Base-by-base conservation (phyloP, 2,113 vertebrate genomes). In the Xenus cinereus region DNA sequence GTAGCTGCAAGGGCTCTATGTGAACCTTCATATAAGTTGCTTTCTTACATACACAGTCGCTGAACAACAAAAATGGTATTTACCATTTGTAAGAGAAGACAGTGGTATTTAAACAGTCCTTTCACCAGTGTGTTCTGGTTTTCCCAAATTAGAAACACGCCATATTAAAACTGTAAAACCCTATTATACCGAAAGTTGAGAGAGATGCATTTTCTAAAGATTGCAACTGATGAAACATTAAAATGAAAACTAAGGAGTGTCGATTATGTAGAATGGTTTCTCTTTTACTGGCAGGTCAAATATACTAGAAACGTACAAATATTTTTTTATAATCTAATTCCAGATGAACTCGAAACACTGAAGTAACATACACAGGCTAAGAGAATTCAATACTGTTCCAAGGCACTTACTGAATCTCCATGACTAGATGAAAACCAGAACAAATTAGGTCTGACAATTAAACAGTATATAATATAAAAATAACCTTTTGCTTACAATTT, bases 401-500 rank as follows among this genome's bases (percentile, higher is more conserved):
- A 99, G 99, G 99, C 99, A 99, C 99, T 99, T 98, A 98, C 98
- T 98, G 98, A 98, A 98, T 98, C 98, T 99, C 98, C 62, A 77
- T 98, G 97, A 98, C 98, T 98, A 98, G 97, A 98, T 98, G 98
- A 98, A 96, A 97, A 98, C 96, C 95, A 98, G 96, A 97, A 97
- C 97, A 97, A 97, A 98, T 98, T 97, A 97, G 91, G 89, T 95
- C 97, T 97, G 95, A 98, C 98, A 98, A 98, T 98, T 98, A 98
- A 98, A 99, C 98, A 97, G 98, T 95, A 97, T 98, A 98, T 98
- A 98, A 98, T 99, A 99, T 98, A 99, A 99, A 99, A 99, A 99
- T 99, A 99, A 99, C 98, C 98, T 99, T 99, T 99, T 98, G 98
- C 99, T 99, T 99, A 99, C 98, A 99, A 99, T 99, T 99, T 99